phyloP scores from a whole-genome alignment of 1,140 invertebrate genomes.

The Monochamus saltuarius region DNA sequence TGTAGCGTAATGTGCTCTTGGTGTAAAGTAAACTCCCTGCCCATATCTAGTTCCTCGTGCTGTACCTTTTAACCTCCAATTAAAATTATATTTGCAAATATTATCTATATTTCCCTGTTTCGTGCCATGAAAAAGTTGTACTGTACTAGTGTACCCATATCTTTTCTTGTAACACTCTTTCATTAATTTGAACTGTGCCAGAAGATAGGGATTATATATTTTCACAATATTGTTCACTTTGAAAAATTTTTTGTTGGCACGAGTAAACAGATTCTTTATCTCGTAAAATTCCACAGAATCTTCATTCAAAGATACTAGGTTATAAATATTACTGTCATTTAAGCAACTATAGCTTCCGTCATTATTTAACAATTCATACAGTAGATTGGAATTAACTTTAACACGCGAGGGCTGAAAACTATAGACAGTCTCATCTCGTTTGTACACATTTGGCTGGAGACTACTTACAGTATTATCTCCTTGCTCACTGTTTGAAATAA shows the following conservation, averaged over 20 bases:
- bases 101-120: slow-evolving; percentile 1
- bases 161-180: slow-evolving; percentile 2
- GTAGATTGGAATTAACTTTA: too few species aligned
- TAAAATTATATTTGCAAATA: slow-evolving; percentile 14
- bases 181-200: slow-evolving; percentile 2
- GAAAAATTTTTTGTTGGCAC: slow-evolving; percentile 5
- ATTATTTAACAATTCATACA: too few species aligned
- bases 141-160: neutral
- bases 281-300: neutral
- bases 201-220: slow-evolving; percentile 8
- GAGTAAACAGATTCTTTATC: neutral
- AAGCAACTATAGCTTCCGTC: too few species aligned
- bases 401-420: too few species aligned
- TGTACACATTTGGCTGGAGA: too few species aligned
- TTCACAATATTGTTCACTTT: slow-evolving; percentile 8
- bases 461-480: too few species aligned
- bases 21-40: slow-evolving; percentile 27
- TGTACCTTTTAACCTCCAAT: slow-evolving; percentile 15
- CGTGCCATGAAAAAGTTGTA: slow-evolving; percentile 6
- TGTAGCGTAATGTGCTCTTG: slow-evolving; percentile 18
- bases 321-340: too few species aligned
- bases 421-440: too few species aligned
- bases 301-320: neutral
- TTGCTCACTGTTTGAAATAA: too few species aligned
- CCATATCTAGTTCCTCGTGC: slow-evolving; percentile 23